Percentiles rank a stretch among this genome's conserved stretches.
Evolutionary conservation across 2,797 vertebrate genomes (phyloP).

Genomic region (Sebastes cheni): DNA sequence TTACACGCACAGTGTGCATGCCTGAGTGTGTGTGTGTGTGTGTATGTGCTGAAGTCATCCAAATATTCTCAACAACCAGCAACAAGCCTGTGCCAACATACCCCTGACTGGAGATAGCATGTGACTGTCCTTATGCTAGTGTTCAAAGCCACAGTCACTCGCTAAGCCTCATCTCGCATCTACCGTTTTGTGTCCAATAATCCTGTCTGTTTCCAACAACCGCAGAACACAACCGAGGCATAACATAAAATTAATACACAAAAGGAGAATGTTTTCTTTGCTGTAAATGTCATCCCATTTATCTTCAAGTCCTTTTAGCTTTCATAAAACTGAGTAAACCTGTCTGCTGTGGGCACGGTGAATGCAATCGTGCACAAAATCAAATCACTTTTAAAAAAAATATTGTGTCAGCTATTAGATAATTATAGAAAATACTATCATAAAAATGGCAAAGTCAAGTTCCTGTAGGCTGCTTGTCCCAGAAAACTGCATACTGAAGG

Average conservation of each 20-base stretch:
- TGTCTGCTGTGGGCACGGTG: neutral
- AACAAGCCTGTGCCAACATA: constrained; percentile 71
- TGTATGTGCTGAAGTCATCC: constrained; percentile 73
- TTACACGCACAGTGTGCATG: constrained; percentile 19
- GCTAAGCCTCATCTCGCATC: constrained; percentile 76
- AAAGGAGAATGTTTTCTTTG: constrained; percentile 3
- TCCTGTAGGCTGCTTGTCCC: neutral
- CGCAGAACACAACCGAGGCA: constrained; percentile 52
- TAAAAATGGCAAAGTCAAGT: neutral
- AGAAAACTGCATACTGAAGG: neutral
- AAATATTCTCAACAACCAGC: constrained; percentile 72
- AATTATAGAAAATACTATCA: neutral
- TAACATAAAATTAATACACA: constrained; percentile 35
- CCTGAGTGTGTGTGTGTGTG: constrained; percentile 15
- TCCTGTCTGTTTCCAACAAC: constrained; percentile 64
- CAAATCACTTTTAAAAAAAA: neutral
- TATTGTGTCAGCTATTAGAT: neutral
- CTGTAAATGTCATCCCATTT: neutral
- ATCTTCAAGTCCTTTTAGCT: neutral
- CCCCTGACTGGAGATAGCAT: constrained; percentile 79
- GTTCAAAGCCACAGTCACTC: constrained; percentile 68
- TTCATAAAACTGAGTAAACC: neutral
- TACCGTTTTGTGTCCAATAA: constrained; percentile 67
- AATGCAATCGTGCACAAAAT: neutral
- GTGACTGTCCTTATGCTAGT: constrained; percentile 81